Evolutionary conservation across 2,888 invertebrate species (phyloP).

Genomic region (Apodemia zela): DNA sequence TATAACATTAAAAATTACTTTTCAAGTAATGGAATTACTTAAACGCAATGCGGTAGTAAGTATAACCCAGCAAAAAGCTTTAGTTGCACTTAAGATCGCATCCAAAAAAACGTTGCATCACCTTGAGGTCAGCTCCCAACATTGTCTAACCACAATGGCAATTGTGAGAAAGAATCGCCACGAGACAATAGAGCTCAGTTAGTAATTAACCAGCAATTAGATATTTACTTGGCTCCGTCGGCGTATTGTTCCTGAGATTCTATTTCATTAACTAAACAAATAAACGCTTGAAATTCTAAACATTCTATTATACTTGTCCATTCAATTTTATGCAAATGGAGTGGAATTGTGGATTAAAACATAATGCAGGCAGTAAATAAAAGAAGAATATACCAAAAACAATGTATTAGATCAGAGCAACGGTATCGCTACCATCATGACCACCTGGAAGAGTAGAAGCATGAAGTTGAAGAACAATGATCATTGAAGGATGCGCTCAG

Average conservation of each 20-base stretch:
- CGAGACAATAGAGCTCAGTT: conserved; percentile 61
- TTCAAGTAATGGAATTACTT: background rate
- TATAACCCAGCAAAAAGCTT: conserved; percentile 19
- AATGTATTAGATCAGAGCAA: too few relatives aligned
- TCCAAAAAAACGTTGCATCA: conserved; percentile 57
- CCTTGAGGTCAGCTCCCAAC: conserved; percentile 74
- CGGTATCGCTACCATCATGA: too few relatives aligned
- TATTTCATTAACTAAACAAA: conserved; percentile 46
- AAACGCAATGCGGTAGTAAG: conserved; percentile 8
- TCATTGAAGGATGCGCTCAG: too few relatives aligned
- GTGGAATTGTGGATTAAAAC: too few relatives aligned
- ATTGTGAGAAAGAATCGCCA: conserved; percentile 70
- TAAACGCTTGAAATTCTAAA: conserved; percentile 32
- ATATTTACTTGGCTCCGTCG: conserved; percentile 55
- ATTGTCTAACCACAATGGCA: conserved; percentile 74
- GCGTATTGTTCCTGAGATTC: conserved; percentile 46
- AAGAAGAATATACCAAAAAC: too few relatives aligned
- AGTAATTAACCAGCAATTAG: conserved; percentile 74
- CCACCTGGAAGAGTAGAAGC: too few relatives aligned
- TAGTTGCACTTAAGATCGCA: conserved; percentile 31
- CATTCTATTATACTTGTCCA: conserved; percentile 7
- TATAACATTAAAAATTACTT: background rate
- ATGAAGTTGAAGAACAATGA: too few relatives aligned
- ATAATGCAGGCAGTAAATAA: too few relatives aligned
- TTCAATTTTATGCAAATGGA: too few relatives aligned